These are phyloP conservation scores for Oenanthe oenanthe DNA, from an alignment of 2,113 vertebrate species.

Conservation along the genomic window DNA sequence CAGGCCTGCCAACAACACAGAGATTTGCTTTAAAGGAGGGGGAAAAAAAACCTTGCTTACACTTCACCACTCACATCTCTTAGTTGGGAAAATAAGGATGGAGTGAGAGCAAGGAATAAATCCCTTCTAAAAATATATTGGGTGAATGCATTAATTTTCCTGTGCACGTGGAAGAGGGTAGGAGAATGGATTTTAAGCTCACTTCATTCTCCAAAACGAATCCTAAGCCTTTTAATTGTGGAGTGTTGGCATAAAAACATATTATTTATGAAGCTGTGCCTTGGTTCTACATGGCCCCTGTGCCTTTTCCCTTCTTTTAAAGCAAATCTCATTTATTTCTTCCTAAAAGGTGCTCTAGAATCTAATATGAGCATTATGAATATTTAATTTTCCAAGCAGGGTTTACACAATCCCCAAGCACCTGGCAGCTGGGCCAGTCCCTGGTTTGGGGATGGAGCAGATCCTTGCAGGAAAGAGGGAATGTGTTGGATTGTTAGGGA, in stretches of 20 bases:
- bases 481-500: not conserved
- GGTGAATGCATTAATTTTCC: not conserved
- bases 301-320: conserved; percentile 66
- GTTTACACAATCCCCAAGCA: conserved; percentile 4
- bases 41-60: not conserved
- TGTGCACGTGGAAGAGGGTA: not conserved
- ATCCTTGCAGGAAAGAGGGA: not conserved
- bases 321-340: conserved; percentile 79
- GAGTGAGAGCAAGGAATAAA: not conserved
- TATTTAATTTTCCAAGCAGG: conserved; percentile 77
- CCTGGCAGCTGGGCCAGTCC: not conserved
- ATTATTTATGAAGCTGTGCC: conserved; percentile 66
- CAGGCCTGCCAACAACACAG: not conserved
- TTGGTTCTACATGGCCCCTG: conserved; percentile 4
- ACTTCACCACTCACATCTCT: not conserved
- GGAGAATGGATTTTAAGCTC: conserved; percentile 12
- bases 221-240: conserved; percentile 55
- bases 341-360: conserved; percentile 75
- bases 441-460: not conserved
- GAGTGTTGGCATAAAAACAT: conserved; percentile 36
- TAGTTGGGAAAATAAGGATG: conserved; percentile 23
- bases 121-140: conserved; percentile 15
- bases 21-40: not conserved
- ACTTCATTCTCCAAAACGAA: conserved; percentile 18
- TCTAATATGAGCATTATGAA: conserved; percentile 79